Percentiles rank a stretch among this genome's conserved stretches.
Conservation (phyloP, 2,888 invertebrate genomes). For the Lamellibrachia satsuma region DNA sequence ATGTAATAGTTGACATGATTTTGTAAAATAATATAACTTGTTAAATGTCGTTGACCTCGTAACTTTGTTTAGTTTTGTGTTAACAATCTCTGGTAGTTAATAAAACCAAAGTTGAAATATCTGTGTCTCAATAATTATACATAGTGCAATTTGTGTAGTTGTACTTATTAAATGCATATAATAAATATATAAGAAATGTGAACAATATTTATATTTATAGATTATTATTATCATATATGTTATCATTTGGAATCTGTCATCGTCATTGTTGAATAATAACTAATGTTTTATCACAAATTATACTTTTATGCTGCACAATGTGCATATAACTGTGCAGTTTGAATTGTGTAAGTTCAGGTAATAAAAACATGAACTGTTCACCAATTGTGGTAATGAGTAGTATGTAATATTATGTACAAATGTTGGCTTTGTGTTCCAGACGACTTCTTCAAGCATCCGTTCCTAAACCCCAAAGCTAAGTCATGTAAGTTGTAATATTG, state of each 20-base stretch:
- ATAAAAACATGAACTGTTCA: background rate
- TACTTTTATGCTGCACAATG: background rate
- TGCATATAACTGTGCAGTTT: background rate
- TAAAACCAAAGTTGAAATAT: background rate
- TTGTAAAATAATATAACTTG: background rate
- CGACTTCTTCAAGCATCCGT: conserved; percentile 93
- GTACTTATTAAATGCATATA: too few relatives aligned
- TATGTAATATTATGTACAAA: background rate
- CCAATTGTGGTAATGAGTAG: background rate
- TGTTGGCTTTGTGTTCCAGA: conserved; percentile 66
- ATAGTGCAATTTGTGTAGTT: too few relatives aligned
- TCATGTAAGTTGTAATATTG: background rate
- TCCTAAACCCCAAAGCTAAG: conserved; percentile 66
- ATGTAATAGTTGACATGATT: background rate
- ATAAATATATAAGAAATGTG: background rate
- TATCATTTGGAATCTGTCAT: background rate
- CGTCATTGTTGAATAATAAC: background rate
- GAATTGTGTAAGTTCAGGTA: background rate
- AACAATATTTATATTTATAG: background rate
- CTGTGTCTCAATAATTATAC: too few relatives aligned
- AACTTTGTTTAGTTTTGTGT: too few relatives aligned
- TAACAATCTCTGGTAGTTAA: too few relatives aligned
- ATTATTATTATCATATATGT: background rate
- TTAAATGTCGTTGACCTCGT: too few relatives aligned
- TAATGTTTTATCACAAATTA: background rate